Conservation (phyloP, 2,797 vertebrate species). For the Alca torda region DNA sequence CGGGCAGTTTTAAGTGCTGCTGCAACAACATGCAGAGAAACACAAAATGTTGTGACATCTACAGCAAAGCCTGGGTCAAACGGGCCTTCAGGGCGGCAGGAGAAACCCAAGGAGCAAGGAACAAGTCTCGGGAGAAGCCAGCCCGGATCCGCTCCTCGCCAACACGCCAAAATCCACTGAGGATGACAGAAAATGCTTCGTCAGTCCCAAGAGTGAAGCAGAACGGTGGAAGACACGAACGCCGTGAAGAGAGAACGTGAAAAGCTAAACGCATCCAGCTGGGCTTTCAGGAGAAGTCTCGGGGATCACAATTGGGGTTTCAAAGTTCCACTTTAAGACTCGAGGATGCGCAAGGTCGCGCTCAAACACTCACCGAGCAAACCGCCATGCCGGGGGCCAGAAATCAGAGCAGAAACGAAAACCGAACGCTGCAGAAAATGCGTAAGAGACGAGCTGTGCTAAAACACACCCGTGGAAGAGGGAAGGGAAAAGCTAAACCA, state of each 20-base stretch:
- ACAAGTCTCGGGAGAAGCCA: neutral
- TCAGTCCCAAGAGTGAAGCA: neutral
- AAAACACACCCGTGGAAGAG: neutral
- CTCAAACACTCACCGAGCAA: neutral
- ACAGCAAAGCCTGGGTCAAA: neutral
- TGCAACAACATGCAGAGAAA: neutral
- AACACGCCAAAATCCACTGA: neutral
- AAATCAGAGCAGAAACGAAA: neutral
- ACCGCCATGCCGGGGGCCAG: neutral
- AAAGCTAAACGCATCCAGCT: neutral
- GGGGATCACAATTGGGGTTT: accelerated
- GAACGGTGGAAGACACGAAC: neutral
- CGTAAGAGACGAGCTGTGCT: neutral
- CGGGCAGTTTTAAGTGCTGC: neutral
- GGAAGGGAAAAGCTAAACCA: neutral
- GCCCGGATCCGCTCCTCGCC: neutral
- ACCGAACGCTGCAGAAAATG: accelerated
- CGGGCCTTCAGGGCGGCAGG: neutral
- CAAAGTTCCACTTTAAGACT: neutral
- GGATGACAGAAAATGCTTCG: neutral
- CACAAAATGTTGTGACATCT: neutral
- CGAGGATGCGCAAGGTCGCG: neutral
- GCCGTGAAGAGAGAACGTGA: accelerated
- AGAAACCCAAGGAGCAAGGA: neutral
- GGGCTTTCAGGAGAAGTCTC: neutral